Percentiles rank a stretch among this genome's conserved stretches.
These are phyloP conservation scores for Chiroxiphia lanceolata DNA, from an alignment of 2,797 vertebrate genomes.

Conservation along the genomic window DNA sequence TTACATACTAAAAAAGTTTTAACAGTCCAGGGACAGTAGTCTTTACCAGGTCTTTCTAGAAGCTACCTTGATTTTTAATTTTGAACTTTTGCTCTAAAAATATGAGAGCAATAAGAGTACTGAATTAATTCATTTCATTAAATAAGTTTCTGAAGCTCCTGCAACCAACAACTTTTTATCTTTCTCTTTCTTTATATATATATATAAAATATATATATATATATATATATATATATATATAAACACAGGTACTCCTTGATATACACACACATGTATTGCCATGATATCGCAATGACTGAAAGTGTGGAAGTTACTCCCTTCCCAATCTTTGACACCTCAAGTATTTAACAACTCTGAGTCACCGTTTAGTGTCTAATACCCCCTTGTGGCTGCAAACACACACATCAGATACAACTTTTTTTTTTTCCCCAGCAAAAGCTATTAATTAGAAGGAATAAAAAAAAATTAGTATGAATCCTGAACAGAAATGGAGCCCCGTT, in stretches of 20 bases:
- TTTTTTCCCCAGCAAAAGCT: background rate
- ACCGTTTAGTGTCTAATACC: background rate
- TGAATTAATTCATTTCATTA: background rate
- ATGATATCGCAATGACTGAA: background rate
- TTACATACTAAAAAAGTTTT: background rate
- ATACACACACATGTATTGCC: background rate
- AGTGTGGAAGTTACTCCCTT: background rate
- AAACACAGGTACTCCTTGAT: fast-evolving
- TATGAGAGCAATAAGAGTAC: background rate
- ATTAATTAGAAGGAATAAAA: background rate
- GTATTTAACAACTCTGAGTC: background rate
- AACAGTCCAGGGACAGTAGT: background rate
- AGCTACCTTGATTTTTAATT: background rate
- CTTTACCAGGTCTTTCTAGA: background rate
- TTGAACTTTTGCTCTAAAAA: background rate
- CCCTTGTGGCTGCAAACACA: background rate
- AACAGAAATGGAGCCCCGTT: background rate
- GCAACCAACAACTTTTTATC: background rate
- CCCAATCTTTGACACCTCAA: background rate
- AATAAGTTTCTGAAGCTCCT: background rate
- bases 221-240: too few species aligned
- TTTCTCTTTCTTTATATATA: background rate
- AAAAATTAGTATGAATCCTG: background rate
- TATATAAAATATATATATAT: too few species aligned
- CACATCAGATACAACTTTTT: fast-evolving